Percentiles rank a stretch among this genome's conserved stretches.
phyloP scores from a whole-genome alignment of 2,797 vertebrate genomes.

The Melanitta fusca region DNA sequence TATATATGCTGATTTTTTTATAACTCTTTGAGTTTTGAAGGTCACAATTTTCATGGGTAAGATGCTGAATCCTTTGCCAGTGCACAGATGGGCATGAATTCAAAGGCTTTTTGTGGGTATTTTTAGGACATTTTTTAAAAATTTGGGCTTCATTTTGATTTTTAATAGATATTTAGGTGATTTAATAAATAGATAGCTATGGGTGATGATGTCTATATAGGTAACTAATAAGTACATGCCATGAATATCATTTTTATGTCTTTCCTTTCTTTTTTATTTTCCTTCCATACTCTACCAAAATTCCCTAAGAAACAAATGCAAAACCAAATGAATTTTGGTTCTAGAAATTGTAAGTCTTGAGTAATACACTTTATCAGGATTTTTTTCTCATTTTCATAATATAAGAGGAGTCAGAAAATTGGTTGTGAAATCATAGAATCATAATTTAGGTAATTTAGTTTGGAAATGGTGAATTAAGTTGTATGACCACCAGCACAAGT shows the following conservation, averaged over 20 bases:
- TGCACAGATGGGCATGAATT: background rate
- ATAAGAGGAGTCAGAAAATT: background rate
- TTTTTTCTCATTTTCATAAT: background rate
- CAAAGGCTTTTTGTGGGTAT: background rate
- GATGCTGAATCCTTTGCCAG: background rate
- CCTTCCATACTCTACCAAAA: background rate
- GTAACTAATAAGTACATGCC: background rate
- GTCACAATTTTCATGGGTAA: background rate
- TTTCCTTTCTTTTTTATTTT: background rate
- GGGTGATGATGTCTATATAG: background rate
- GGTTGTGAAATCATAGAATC: background rate
- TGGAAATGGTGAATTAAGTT: background rate
- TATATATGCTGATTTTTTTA: background rate
- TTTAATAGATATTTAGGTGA: background rate
- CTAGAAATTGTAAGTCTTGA: background rate
- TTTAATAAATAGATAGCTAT: background rate
- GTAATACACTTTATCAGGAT: background rate
- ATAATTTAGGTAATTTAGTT: background rate
- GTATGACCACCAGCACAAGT: background rate
- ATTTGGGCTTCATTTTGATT: background rate
- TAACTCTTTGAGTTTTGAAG: background rate
- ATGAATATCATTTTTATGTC: background rate
- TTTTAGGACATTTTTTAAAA: background rate
- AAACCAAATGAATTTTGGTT: background rate
- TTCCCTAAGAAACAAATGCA: background rate